phyloP scores from a whole-genome alignment of 2,797 vertebrate species.

The Pangasius sanitwongsei region DNA sequence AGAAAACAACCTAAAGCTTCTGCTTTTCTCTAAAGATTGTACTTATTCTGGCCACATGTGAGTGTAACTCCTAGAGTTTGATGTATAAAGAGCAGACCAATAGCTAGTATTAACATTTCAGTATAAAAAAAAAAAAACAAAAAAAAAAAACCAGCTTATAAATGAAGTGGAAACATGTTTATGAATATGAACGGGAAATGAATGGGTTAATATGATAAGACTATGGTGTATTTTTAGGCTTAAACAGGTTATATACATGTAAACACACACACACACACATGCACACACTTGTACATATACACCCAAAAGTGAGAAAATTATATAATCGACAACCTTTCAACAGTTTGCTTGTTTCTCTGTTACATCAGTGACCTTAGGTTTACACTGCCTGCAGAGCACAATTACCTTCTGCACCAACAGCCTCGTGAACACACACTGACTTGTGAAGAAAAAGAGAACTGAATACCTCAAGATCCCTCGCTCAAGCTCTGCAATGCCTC shows the following conservation, averaged over 20 bases:
- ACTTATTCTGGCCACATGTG: neutral
- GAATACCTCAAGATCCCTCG: neutral
- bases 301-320: too few relatives aligned
- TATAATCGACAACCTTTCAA: too few relatives aligned
- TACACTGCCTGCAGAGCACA: neutral
- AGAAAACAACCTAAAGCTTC: neutral
- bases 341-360: neutral
- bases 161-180: neutral
- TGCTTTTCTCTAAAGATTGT: neutral
- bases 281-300: neutral
- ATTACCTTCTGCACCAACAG: neutral
- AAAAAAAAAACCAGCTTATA: neutral
- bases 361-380: neutral
- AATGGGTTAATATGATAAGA: neutral
- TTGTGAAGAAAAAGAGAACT: conserved; percentile 3
- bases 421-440: conserved; percentile 3
- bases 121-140: neutral
- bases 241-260: neutral
- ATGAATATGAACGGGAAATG: too few relatives aligned
- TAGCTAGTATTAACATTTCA: neutral
- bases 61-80: neutral
- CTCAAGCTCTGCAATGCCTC: conserved; percentile 11
- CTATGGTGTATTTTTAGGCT: neutral
- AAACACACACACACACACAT: neutral
- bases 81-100: neutral